A percentile compares a stretch with the other conserved stretches of the same genome.
Conservation (phyloP, 1,140 invertebrate species). For the Schlechtendalia chinensis region DNA sequence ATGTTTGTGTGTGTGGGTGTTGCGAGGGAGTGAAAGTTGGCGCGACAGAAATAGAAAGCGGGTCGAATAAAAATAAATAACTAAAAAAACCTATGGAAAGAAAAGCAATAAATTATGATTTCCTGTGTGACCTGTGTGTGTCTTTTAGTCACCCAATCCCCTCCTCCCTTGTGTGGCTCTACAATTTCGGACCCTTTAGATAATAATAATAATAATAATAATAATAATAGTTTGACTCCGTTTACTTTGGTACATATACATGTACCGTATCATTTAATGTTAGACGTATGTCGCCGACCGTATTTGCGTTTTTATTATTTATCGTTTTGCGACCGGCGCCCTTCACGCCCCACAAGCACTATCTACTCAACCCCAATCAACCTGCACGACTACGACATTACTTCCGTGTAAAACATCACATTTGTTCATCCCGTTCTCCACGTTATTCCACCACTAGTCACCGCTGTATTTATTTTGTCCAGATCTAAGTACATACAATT, state of each 20-base stretch:
- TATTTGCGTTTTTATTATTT: constrained; percentile 42
- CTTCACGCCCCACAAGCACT: not conserved
- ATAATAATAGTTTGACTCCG: constrained; percentile 5
- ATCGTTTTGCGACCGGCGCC: constrained; percentile 3
- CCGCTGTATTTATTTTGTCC: not conserved
- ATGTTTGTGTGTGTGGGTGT: not conserved
- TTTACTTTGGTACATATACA: constrained; percentile 24
- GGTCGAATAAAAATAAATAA: constrained; percentile 3
- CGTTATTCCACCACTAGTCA: too few species aligned
- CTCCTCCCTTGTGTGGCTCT: not conserved
- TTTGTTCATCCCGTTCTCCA: too few species aligned
- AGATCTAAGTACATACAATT: not conserved
- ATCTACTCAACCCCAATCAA: not conserved
- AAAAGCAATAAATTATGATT: constrained; percentile 47
- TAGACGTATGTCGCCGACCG: constrained; percentile 20
- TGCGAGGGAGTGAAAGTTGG: not conserved
- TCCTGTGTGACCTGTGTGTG: constrained; percentile 10
- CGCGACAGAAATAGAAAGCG: not conserved
- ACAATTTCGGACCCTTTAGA: not conserved
- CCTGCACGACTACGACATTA: too few species aligned
- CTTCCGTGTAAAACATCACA: too few species aligned
- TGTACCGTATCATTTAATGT: constrained; percentile 35
- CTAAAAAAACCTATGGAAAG: constrained; percentile 25
- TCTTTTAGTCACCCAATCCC: not conserved
- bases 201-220: constrained; percentile 16